phyloP scores from a whole-genome alignment of 1,140 invertebrate genomes.

The Lethrus apterus region DNA sequence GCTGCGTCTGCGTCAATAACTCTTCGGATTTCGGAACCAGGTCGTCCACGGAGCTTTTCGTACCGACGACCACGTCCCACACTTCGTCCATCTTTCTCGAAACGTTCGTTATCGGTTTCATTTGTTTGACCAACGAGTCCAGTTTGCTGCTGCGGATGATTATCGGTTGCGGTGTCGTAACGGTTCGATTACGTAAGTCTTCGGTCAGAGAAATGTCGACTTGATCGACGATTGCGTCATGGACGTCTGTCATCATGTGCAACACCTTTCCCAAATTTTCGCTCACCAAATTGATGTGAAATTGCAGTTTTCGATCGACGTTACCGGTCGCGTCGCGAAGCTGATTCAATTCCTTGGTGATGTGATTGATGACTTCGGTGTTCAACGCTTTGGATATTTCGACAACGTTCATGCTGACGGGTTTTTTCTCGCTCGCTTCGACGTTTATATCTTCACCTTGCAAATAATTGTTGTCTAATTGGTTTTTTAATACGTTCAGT shows the following conservation, averaged over 20 bases:
- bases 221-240: slow-evolving; percentile 68
- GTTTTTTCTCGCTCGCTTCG: slow-evolving; percentile 77
- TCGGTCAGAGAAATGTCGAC: slow-evolving; percentile 30
- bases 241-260: slow-evolving; percentile 69
- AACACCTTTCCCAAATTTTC: slow-evolving; percentile 71
- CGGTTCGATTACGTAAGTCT: slow-evolving; percentile 42
- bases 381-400: slow-evolving; percentile 73
- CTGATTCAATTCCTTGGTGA: slow-evolving; percentile 66
- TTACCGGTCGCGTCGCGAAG: slow-evolving; percentile 64
- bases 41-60: slow-evolving; percentile 76
- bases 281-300: slow-evolving; percentile 74
- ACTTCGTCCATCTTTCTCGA: slow-evolving; percentile 85
- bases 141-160: slow-evolving; percentile 62
- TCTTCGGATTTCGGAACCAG: slow-evolving; percentile 79
- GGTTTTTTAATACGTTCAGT: slow-evolving; percentile 66
- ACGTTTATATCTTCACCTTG: slow-evolving; percentile 73
- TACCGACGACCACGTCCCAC: slow-evolving; percentile 80
- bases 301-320: slow-evolving; percentile 74
- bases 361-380: slow-evolving; percentile 65
- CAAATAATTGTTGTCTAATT: slow-evolving; percentile 72
- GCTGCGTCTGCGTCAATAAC: slow-evolving; percentile 72
- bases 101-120: slow-evolving; percentile 73
- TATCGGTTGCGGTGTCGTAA: slow-evolving; percentile 46
- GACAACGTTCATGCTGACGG: slow-evolving; percentile 68
- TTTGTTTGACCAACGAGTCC: slow-evolving; percentile 67